Base-by-base conservation (phyloP, 2,888 invertebrate genomes). In the Therioaphis trifolii region DNA sequence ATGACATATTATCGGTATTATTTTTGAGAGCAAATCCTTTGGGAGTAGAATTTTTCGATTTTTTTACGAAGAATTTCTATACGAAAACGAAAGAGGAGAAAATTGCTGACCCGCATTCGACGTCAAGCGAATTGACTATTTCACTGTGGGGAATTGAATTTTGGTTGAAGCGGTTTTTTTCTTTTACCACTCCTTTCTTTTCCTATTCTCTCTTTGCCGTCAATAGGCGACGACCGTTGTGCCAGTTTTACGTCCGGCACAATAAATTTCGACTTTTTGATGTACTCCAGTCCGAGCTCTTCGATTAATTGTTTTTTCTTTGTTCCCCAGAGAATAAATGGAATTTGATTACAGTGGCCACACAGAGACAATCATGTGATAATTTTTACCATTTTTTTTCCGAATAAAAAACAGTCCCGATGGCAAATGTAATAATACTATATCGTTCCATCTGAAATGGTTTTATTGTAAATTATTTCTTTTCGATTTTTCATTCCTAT, bases 211-310 rank as follows among this genome's bases (percentile, higher is more conserved):
- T 68, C 77, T 52, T 52, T 21, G 52, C 35, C 66, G 35, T 35
- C 77, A 66, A 68, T 66, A 49, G 21, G 14, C 63, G 63, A 66
- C 66, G 52, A 68, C 77, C 66, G 29, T 66, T 68, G 77, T 52
- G 49, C 66, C 35, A 72, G 46, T 72, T 80, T 72, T 80, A 80
- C 72, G 80, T 80, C 72, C 74, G 46, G 72, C 21, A 63, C 72
- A 74, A 82, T 82, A 74, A 74, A 82, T 74, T 82, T 82, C n/a
- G 82, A 82, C 63, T 82, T 82, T 82, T 63, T 74, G 82, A 82
- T 82, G 74, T 49, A 72, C 72, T 74, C 72, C 63, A 61, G 52
- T 52, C 61, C 74, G 14, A 72, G 49, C 72, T 52, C 46, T 82
- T 82, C 82, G 72, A 72, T 82, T 82, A 82, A 82, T 82, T 82